phyloP scores from a whole-genome alignment of 1,140 invertebrate species.

The Zophobas atratus region DNA sequence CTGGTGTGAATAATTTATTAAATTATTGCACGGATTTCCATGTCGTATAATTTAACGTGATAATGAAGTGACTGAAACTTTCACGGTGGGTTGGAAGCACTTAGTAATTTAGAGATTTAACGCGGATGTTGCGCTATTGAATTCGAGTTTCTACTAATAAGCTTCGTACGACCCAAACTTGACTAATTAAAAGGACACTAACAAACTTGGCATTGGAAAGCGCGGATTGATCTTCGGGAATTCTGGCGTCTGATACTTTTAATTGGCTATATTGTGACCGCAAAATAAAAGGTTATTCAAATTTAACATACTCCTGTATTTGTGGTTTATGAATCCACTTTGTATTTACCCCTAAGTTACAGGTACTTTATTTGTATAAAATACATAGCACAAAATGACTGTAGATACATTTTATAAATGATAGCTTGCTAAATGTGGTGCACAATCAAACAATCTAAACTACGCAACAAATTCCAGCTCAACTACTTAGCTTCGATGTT shows the following conservation, averaged over 20 bases:
- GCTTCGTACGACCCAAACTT: slow-evolving; percentile 23
- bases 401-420: too few relatives aligned
- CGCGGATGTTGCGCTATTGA: slow-evolving; percentile 28
- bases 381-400: too few relatives aligned
- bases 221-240: background rate
- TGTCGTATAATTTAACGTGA: slow-evolving; percentile 12
- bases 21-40: slow-evolving; percentile 25
- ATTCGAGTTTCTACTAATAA: slow-evolving; percentile 20
- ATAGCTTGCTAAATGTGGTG: too few relatives aligned
- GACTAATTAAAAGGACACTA: slow-evolving; percentile 17
- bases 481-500: background rate
- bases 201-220: slow-evolving; percentile 15
- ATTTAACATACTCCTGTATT: too few relatives aligned
- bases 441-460: too few relatives aligned
- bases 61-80: slow-evolving; percentile 34
- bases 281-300: background rate
- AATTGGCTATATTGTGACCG: slow-evolving; percentile 15
- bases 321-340: too few relatives aligned
- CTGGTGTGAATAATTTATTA: slow-evolving; percentile 27
- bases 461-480: background rate
- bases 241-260: slow-evolving; percentile 18
- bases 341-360: too few relatives aligned
- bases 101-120: slow-evolving; percentile 20
- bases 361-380: too few relatives aligned
- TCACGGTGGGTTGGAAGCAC: slow-evolving; percentile 3